Percentiles rank a stretch among this genome's conserved stretches.
Conservation (phyloP, 30 jellyfish, hydroid and myxozoan genomes). For the Hydra vulgaris region DNA sequence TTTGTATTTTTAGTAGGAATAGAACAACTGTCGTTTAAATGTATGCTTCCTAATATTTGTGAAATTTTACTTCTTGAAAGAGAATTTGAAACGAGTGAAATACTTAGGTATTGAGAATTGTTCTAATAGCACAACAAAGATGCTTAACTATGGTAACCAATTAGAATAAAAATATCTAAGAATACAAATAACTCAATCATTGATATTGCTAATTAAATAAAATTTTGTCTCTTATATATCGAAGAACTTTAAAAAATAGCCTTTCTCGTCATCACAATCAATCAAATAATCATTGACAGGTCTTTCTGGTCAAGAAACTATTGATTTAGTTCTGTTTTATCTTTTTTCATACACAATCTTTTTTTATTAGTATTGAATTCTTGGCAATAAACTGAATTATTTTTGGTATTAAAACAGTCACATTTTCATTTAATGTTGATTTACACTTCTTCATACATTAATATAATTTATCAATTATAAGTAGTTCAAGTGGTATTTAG, state of each 20-base stretch:
- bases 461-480: no score
- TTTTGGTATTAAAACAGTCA: no score
- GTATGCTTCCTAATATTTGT: conserved; percentile 24
- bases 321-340: no score
- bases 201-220: conserved; percentile 14
- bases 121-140: conserved; percentile 30
- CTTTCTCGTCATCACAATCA: conserved; percentile 30
- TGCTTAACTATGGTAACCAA: conserved; percentile 59
- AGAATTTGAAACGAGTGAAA: conserved; percentile 33
- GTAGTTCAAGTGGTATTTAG: no score
- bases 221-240: conserved; percentile 19
- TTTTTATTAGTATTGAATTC: no score
- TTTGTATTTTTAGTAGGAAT: conserved; percentile 49
- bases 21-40: conserved; percentile 25
- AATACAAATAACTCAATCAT: conserved; percentile 34
- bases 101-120: no score
- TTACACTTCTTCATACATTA: no score
- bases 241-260: conserved; percentile 22
- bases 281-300: conserved; percentile 40
- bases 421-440: no score
- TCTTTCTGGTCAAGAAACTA: conserved; percentile 25
- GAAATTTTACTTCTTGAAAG: conserved; percentile 29
- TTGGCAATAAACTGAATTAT: no score
- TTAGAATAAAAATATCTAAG: conserved; percentile 41
- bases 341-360: no score